Percentiles rank a stretch among this genome's conserved stretches.
Evolutionary conservation across 2,797 vertebrate species (phyloP).

Genomic region (Trachurus trachurus): DNA sequence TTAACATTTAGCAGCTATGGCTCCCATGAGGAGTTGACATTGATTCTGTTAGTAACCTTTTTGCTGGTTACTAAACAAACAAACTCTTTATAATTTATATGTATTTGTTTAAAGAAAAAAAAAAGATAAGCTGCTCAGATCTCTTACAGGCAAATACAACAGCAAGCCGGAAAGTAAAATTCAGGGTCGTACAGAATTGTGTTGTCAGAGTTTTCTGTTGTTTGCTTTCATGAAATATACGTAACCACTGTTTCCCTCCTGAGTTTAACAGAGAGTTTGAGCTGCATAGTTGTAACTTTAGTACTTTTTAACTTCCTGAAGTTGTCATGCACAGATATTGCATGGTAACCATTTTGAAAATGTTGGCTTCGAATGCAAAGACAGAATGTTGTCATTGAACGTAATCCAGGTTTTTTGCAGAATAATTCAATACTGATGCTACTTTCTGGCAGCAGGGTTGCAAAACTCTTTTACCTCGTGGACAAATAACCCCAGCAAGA

Average conservation of each 20-base stretch:
- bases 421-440: not conserved
- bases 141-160: not conserved
- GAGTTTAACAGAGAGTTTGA: not conserved
- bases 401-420: not conserved
- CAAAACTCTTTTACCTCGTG: not conserved
- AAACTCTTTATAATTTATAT: no score
- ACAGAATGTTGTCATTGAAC: not conserved
- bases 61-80: no score
- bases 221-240: not conserved
- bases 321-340: not conserved
- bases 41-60: not conserved
- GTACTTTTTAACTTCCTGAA: no score
- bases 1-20: not conserved
- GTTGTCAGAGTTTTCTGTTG: not conserved
- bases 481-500: not conserved
- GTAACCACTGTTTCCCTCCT: not conserved
- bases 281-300: not conserved
- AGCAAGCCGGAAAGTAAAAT: not conserved
- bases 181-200: not conserved
- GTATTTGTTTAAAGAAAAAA: not conserved
- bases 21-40: not conserved
- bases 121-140: not conserved
- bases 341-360: not conserved
- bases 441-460: not conserved
- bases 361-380: not conserved